Conservation (phyloP, 2,888 invertebrate species). For the Proisotoma minuta region DNA sequence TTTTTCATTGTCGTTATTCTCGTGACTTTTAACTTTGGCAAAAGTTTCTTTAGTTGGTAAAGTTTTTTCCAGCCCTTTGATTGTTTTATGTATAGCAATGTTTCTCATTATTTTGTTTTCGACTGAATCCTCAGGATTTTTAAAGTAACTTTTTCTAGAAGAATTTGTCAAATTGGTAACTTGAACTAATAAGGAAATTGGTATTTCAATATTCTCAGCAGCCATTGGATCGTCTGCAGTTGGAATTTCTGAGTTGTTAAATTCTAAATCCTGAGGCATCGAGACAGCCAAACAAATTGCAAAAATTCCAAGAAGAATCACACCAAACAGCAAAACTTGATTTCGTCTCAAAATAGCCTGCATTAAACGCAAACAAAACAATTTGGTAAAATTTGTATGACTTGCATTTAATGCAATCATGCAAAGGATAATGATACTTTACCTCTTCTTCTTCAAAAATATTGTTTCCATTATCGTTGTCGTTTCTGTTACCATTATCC, state of each 20-base stretch:
- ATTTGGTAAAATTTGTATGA: constrained; percentile 1
- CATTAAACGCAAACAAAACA: constrained; percentile 16
- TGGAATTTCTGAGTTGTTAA: constrained; percentile 26
- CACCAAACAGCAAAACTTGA: constrained; percentile 36
- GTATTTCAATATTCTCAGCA: not conserved
- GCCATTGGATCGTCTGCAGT: constrained; percentile 4
- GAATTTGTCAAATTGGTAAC: constrained; percentile 20
- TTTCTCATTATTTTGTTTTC: constrained; percentile 29
- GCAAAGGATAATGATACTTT: constrained; percentile 1
- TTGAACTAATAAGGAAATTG: not conserved
- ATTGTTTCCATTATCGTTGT: not conserved
- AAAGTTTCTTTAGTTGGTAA: not conserved
- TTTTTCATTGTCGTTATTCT: constrained; percentile 2
- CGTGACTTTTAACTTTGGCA: not conserved
- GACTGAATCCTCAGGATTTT: constrained; percentile 26
- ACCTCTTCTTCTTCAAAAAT: constrained; percentile 7
- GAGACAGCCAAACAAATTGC: constrained; percentile 36
- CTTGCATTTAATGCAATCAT: not conserved
- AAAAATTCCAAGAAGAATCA: constrained; percentile 30
- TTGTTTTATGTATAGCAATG: constrained; percentile 33
- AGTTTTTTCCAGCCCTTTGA: constrained; percentile 23
- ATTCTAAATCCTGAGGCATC: constrained; percentile 34
- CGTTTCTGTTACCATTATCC: constrained; percentile 1
- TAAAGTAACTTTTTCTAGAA: not conserved
- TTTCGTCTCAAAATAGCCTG: constrained; percentile 28